Base-by-base conservation (phyloP, 2,113 vertebrate genomes). In the Cromileptes altivelis region DNA sequence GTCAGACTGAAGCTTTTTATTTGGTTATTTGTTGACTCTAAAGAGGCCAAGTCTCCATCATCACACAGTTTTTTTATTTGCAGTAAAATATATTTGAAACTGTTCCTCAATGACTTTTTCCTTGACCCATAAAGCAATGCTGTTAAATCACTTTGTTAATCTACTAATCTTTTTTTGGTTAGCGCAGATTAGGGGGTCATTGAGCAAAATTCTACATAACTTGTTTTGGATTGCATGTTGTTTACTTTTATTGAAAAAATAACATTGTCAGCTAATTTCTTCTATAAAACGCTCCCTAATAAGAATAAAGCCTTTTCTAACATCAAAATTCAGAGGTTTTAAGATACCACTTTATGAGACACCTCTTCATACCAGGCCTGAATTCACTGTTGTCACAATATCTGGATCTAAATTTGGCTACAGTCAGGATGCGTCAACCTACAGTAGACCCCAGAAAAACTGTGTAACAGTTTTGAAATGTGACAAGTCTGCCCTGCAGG, bases 401-500 rank as follows among this genome's bases (percentile, higher is more conserved):
- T 17, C 60, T 65, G 37, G 55, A 62, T 72, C 70, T 81, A 85
- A 83, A 83, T 75, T 77, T 84, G 79, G 77, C 85, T 68, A 0
- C 65, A 67, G 81, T 85, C 78, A 50, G 7, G 18, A 80, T 63
- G 80, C 14, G 47, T 81, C 76, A 72, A 45, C 61, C 68, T 47
- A 23, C 65, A 79, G 50, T 6, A 63, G 42, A 71, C 12, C n/a
- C 56, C 69, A 72, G 85, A 17, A 19, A 79, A 79, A 81, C 27
- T 47, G 40, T 53, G 0, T 40, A 53, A 37, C 63, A 14, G n/a
- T 61, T 76, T 37, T 25, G 49, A 78, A 81, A 80, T 84, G 84
- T 91, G 89, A 88, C 86, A 68, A 14, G 40, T 79, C 71, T 58
- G 70, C 76, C 81, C 81, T 60, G 74, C 63, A 47, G 85, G 76